Evolutionary conservation across 2,797 vertebrate genomes (phyloP), one percentile per base, ranked within the genome.

Genomic region (Pristis pectinata): DNA sequence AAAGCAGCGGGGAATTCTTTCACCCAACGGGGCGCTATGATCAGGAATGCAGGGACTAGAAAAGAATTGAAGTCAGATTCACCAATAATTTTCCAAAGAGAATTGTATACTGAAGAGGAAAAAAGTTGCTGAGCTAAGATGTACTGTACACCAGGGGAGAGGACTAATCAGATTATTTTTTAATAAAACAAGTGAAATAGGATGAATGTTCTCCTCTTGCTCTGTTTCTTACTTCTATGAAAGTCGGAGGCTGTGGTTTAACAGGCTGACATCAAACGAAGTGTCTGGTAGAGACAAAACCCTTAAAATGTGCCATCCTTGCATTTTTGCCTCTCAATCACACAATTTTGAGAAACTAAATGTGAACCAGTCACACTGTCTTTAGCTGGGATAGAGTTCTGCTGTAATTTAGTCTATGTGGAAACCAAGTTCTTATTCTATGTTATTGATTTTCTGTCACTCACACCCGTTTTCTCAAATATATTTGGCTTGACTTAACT

Each of bases 391-490:
- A 76, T 1, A 74, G 70, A 53, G 0, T 13, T 64, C 92, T 53
- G 19, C 1, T 93, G 44, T 49, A 74, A 53, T 74, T 94, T 24
- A 72, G 22, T 49, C 44, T 15, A 53, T 53, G 44, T 17, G 11
- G 11, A 53, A 94, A 70, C 11, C 27, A 53, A n/a, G 41, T 94
- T 76, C 11, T 94, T 53, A 72, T 56, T 74, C 41, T 56, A 13
- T 76, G 4, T 94, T 94, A 94, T 74, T 94, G 44, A 94, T 34
- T 94, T 53, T n/a, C 44, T 76, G 70, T 76, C 70, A 93, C 44
- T 53, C 13, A 2, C 17, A 27, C 10, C 27, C 74, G 41, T 44
- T 56, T 56, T 44, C 70, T 76, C 49, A 56, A 53, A 34, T 56
- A 17, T 30, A 76, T 34, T 49, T 49, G 64, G 41, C 64, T 30